A percentile compares a stretch with the other conserved stretches of the same genome.
Evolutionary conservation across 37 sponge, comb jelly and placozoan genomes (phyloP).

Genomic region (Chondrosia reniformis): DNA sequence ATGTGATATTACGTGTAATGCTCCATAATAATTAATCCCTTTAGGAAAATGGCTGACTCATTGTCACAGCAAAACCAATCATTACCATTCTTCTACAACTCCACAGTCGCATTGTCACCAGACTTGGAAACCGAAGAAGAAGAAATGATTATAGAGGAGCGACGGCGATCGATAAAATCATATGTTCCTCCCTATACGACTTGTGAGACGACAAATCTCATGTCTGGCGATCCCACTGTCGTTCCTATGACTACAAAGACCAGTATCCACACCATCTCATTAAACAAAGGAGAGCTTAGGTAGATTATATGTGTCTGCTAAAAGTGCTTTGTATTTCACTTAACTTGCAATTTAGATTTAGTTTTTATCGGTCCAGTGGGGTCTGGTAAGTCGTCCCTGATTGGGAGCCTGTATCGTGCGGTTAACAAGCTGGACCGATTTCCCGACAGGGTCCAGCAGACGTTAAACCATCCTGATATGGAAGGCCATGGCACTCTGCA

Average conservation of each 20-base stretch:
- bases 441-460: constrained; percentile 60
- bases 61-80: too few relatives aligned
- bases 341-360: constrained; percentile 59
- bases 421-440: constrained; percentile 55
- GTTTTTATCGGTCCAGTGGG: constrained; percentile 90
- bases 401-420: constrained; percentile 82
- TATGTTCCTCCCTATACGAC: constrained; percentile 65
- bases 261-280: constrained; percentile 50
- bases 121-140: constrained; percentile 33
- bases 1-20: too few relatives aligned
- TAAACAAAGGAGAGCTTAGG: background rate
- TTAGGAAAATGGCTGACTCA: too few relatives aligned
- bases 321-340: background rate
- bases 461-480: constrained; percentile 61
- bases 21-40: too few relatives aligned
- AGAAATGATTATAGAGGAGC: constrained; percentile 35
- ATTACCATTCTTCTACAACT: constrained; percentile 15
- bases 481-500: constrained; percentile 80
- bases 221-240: constrained; percentile 39
- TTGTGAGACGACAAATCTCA: constrained; percentile 38
- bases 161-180: constrained; percentile 33
- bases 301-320: background rate
- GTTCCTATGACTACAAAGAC: constrained; percentile 55
- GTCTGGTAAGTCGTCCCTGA: constrained; percentile 88
- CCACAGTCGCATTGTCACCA: background rate